Evolutionary conservation across 2,888 invertebrate species (phyloP).

Genomic region (Catocala sponsa): DNA sequence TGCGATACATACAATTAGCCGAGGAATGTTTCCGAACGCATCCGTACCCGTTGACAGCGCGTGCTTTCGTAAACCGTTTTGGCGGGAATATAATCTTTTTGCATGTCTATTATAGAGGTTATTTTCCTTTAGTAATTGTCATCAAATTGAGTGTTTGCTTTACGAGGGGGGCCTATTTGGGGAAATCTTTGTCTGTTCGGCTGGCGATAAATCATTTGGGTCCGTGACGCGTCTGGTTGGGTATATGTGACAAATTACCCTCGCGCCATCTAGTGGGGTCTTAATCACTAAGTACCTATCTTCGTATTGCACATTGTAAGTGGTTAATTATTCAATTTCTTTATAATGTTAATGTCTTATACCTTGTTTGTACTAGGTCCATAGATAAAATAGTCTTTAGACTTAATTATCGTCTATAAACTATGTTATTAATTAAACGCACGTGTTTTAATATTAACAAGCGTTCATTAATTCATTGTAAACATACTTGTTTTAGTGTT

Average conservation of each 20-base stretch:
- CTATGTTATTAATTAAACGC: no score
- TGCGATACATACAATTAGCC: conserved; percentile 84
- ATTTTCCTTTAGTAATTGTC: conserved; percentile 73
- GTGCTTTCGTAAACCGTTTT: conserved; percentile 67
- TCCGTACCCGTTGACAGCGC: conserved; percentile 66
- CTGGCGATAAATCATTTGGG: conserved; percentile 80
- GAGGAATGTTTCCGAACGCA: conserved; percentile 80
- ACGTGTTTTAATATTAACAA: no score
- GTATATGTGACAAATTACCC: conserved; percentile 83
- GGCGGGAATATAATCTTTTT: conserved; percentile 76
- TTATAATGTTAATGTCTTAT: no score
- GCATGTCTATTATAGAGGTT: conserved; percentile 66
- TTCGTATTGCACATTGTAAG: conserved; percentile 21
- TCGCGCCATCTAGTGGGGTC: conserved; percentile 68
- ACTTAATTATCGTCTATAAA: no score
- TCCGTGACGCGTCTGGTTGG: conserved; percentile 75
- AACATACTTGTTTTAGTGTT: no score
- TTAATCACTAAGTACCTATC: conserved; percentile 51
- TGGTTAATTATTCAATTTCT: no score
- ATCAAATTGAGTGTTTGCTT: conserved; percentile 80
- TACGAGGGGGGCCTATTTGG: conserved; percentile 79
- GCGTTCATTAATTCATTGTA: no score
- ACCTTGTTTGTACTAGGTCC: no score
- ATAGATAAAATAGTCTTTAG: no score
- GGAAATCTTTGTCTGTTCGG: conserved; percentile 78